Evolutionary conservation across 2,888 invertebrate genomes (phyloP).

Genomic region (Drosophila neotestacea): DNA sequence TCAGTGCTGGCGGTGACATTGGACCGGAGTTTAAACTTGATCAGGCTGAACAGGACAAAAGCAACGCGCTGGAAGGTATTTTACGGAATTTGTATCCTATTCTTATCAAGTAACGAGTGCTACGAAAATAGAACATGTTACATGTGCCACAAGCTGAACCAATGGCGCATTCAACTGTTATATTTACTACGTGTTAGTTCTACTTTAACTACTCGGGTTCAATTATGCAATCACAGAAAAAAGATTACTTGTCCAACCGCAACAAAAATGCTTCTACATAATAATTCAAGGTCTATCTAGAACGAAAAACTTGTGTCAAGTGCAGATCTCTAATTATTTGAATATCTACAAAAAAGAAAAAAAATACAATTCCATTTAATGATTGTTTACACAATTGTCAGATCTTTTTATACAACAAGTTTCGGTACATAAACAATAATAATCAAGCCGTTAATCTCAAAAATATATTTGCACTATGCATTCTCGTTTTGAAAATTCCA

Average conservation of each 20-base stretch:
- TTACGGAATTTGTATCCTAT: conserved; percentile 3
- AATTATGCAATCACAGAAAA: conserved; percentile 43
- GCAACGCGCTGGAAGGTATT: conserved; percentile 64
- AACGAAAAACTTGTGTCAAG: conserved; percentile 19
- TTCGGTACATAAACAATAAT: conserved; percentile 1
- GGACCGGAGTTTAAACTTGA: conserved; percentile 69
- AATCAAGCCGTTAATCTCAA: background rate
- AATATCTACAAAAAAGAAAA: background rate
- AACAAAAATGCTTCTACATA: background rate
- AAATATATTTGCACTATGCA: background rate
- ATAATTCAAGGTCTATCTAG: conserved; percentile 19
- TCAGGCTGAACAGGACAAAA: conserved; percentile 6
- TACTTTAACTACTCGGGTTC: conserved; percentile 16
- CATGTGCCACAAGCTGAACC: conserved; percentile 15
- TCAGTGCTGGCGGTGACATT: conserved; percentile 68
- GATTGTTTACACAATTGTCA: conserved; percentile 23
- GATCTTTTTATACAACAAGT: background rate
- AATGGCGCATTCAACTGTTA: conserved; percentile 35
- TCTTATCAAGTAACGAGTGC: background rate
- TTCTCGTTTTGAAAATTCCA: background rate
- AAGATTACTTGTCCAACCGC: background rate
- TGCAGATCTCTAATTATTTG: conserved; percentile 20
- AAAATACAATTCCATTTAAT: conserved; percentile 5
- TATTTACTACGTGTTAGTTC: conserved; percentile 50
- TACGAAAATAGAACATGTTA: conserved; percentile 1